Evolutionary conservation across 2,113 vertebrate species (phyloP).

Genomic region (Sphyrna mokarran): DNA sequence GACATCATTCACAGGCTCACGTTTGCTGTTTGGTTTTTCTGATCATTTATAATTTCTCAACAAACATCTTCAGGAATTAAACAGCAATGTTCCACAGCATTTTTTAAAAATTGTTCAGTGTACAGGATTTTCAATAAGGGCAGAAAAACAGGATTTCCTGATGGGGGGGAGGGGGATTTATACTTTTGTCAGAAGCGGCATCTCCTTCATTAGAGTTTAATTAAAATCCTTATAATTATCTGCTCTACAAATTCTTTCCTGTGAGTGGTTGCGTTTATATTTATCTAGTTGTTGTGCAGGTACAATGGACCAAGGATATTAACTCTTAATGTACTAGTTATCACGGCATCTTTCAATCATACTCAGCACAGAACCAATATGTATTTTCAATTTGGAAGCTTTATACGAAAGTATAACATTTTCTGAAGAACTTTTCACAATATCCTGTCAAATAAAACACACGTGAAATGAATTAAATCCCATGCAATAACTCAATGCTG

Average conservation of each 20-base stretch:
- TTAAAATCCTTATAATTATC: conserved; percentile 26
- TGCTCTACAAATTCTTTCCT: not conserved
- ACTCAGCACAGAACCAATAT: not conserved
- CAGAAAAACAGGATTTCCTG: not conserved
- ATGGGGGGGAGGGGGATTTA: too few species aligned
- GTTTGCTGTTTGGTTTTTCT: not conserved
- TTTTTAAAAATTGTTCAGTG: not conserved
- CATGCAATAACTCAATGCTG: not conserved
- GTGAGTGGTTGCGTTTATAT: not conserved
- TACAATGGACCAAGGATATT: not conserved
- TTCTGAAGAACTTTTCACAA: not conserved
- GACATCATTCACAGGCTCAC: not conserved
- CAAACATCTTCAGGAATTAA: not conserved
- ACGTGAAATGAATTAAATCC: not conserved
- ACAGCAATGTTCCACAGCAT: not conserved
- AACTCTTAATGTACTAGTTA: not conserved
- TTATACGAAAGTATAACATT: not conserved
- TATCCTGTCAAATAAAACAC: not conserved
- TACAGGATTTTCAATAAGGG: not conserved
- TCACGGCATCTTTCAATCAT: not conserved
- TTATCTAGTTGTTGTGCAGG: not conserved
- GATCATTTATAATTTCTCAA: not conserved
- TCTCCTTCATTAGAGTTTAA: conserved; percentile 27
- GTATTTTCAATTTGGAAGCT: not conserved
- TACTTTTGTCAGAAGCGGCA: not conserved